phyloP scores from a whole-genome alignment of 2,888 invertebrate genomes.

The Hemaris fuciformis region DNA sequence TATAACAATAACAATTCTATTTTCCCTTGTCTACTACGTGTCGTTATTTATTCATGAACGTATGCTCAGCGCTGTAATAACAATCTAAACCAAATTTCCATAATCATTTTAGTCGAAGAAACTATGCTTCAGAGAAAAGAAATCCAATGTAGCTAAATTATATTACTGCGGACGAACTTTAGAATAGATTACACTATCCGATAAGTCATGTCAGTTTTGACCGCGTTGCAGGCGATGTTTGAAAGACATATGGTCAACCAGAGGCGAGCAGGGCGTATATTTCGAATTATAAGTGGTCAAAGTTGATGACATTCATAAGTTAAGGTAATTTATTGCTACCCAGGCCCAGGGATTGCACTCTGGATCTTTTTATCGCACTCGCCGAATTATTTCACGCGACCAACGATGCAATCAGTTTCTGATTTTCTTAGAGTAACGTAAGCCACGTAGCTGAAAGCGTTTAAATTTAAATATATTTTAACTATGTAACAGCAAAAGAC shows the following conservation, averaged over 20 bases:
- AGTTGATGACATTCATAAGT: too few species aligned
- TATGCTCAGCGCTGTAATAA: background rate
- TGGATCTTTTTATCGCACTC: too few species aligned
- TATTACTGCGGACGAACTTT: background rate
- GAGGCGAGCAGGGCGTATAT: too few species aligned
- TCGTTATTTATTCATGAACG: constrained; percentile 3
- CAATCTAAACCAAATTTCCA: background rate
- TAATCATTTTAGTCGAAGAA: background rate
- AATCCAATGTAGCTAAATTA: background rate
- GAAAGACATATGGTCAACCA: background rate
- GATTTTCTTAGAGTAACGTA: too few species aligned
- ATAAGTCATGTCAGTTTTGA: background rate
- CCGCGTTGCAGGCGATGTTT: background rate
- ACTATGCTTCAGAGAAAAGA: background rate
- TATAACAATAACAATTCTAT: background rate
- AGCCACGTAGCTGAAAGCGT: too few species aligned
- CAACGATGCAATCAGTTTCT: too few species aligned
- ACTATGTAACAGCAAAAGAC: too few species aligned
- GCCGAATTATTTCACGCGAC: too few species aligned
- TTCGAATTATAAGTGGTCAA: too few species aligned
- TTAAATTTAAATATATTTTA: too few species aligned
- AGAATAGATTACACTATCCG: background rate
- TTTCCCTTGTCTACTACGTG: background rate
- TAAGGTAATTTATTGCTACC: too few species aligned
- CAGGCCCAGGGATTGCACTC: too few species aligned